Evolutionary conservation across 2,888 invertebrate genomes (phyloP).

Genomic region (Coleophora deauratella): DNA sequence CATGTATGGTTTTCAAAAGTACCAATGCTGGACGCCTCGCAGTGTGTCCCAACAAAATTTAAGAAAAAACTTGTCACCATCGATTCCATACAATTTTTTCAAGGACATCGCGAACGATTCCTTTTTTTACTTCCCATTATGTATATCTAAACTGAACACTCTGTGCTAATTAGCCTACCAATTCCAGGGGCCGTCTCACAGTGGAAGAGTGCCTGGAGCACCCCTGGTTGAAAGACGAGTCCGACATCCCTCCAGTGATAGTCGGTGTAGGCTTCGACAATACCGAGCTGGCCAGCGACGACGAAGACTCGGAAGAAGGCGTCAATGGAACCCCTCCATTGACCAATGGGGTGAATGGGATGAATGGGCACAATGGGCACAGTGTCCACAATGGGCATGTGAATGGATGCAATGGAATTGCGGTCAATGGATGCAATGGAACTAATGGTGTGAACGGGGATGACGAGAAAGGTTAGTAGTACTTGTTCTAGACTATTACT

Average conservation of each 20-base stretch:
- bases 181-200: slow-evolving; percentile 88
- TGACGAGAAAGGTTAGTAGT: slow-evolving; percentile 41
- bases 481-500: too few species aligned
- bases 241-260: slow-evolving; percentile 67
- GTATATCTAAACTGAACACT: too few species aligned
- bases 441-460: slow-evolving; percentile 24
- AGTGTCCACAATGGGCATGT: slow-evolving; percentile 18
- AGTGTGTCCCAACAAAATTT: too few species aligned
- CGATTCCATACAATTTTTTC: too few species aligned
- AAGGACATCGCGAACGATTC: too few species aligned
- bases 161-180: not conserved
- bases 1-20: too few species aligned
- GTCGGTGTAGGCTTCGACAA: slow-evolving; percentile 53
- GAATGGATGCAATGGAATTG: slow-evolving; percentile 26
- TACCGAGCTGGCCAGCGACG: slow-evolving; percentile 38
- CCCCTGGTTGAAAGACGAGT: slow-evolving; percentile 86
- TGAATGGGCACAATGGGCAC: slow-evolving; percentile 27
- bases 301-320: slow-evolving; percentile 31
- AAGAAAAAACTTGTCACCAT: too few species aligned
- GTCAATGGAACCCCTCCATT: slow-evolving; percentile 22
- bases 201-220: slow-evolving; percentile 92
- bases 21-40: too few species aligned
- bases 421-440: slow-evolving; percentile 24
- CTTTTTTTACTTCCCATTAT: too few species aligned
- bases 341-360: slow-evolving; percentile 22